Base-by-base conservation (phyloP, 2,888 invertebrate genomes). In the Drosophila subsilvestris region DNA sequence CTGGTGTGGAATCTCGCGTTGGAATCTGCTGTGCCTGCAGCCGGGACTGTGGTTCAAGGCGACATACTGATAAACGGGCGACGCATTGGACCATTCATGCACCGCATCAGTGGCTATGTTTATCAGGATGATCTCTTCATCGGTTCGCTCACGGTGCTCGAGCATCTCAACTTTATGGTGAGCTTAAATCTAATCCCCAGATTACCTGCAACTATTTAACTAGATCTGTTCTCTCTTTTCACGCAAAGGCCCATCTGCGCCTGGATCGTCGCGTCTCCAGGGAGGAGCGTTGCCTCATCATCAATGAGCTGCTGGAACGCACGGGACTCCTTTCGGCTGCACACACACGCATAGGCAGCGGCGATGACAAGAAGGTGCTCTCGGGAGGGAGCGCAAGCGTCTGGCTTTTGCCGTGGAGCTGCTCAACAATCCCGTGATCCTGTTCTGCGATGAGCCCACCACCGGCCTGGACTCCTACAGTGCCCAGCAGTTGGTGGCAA, bases 371-470 rank as follows among this genome's bases (percentile, higher is more conserved):
- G 57, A 97, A 97, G 91, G 96, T 97, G 0, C 93, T 99, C 1
- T 98, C 98, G 0, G 98, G 98, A 0, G 99, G 99, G 99, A 99
- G 90, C 95, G 96, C 89, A 98, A 98, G 89, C 93, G 98, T 61
- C 93, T 99, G 20, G 96, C 98, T 0, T 98, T 99, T 90, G 99
- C 98, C 5, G 96, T 97, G 0, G 98, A 98, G 95, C 66, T 92
- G 43, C 92, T 99, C 59, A 98, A 97, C 45, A 97, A 98, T 92
- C 99, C 99, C 0, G 95, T 96, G 1, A 93, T 99, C 42, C 93
- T 99, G 45, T 98, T 99, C 92, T 97, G 98, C 90, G 99, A 99
- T 89, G 99, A 99, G 90, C 98, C 98, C 8, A 99, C 99, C 0
- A 98, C 98, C 0, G 98, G 98, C 0, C 91, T 96, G 62, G 99